Conservation (phyloP, 2,888 invertebrate species). For the Metopia argyrocephala region DNA sequence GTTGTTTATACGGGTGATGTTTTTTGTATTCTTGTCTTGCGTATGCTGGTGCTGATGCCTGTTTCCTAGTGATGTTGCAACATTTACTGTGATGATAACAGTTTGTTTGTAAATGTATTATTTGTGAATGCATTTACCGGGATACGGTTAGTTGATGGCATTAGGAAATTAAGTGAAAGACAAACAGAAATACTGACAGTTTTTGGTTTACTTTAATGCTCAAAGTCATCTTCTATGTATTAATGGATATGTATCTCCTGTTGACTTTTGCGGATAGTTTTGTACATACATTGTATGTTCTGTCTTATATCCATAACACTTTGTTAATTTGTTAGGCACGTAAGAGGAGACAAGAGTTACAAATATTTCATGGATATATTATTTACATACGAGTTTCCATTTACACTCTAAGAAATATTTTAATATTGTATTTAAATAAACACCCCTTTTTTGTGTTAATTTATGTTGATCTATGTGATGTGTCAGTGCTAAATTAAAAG, state of each 20-base stretch:
- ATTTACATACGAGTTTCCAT: not conserved
- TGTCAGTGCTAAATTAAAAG: not conserved
- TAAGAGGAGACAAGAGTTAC: not conserved
- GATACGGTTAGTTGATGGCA: not conserved
- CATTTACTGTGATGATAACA: not conserved
- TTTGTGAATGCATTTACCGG: not conserved
- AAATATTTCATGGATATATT: not conserved
- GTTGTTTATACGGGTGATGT: constrained; percentile 17
- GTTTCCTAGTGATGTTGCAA: not conserved
- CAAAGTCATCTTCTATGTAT: no score
- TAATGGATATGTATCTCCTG: no score
- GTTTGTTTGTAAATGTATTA: not conserved
- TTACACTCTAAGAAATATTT: not conserved
- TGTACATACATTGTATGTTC: not conserved
- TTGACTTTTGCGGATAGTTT: no score
- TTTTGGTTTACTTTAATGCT: not conserved
- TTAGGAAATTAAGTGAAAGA: constrained; percentile 8
- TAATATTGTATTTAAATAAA: not conserved
- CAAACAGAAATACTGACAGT: constrained; percentile 6
- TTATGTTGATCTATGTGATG: not conserved
- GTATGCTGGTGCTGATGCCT: not conserved
- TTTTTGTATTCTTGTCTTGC: not conserved
- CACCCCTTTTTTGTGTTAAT: not conserved
- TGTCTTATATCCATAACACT: not conserved
- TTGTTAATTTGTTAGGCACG: not conserved